Percentiles rank a stretch among this genome's conserved stretches.
These are phyloP conservation scores for Trypoxylus dichotomus DNA, from an alignment of 1,140 invertebrate genomes.

Conservation along the genomic window DNA sequence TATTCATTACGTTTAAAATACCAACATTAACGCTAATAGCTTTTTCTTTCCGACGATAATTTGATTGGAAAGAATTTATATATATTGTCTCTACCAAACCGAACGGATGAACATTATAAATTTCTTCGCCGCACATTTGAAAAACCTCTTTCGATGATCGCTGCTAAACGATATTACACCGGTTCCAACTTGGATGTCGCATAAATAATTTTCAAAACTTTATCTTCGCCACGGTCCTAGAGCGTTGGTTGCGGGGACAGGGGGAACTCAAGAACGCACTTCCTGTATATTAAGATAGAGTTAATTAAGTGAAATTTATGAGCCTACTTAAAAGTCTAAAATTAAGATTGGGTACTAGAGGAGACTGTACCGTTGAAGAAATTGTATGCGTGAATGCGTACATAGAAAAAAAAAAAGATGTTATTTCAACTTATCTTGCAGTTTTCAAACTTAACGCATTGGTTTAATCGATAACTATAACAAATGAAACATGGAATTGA, in stretches of 20 bases:
- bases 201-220: not conserved
- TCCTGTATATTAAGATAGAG: conserved; percentile 7
- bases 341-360: not conserved
- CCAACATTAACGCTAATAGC: not conserved
- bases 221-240: not conserved
- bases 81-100: not conserved
- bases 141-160: not conserved
- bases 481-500: too few species aligned
- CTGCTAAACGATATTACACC: not conserved
- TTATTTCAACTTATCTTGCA: too few species aligned
- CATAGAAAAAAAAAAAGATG: too few species aligned
- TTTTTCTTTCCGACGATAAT: not conserved
- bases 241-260: not conserved
- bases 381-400: too few species aligned
- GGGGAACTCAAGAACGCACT: not conserved
- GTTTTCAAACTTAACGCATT: too few species aligned
- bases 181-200: not conserved
- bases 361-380: too few species aligned
- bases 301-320: not conserved
- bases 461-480: too few species aligned
- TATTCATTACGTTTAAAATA: not conserved
- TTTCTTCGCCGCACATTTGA: not conserved
- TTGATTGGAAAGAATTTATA: not conserved
- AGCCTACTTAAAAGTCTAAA: not conserved
- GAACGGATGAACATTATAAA: not conserved